Conservation (phyloP, 1,140 invertebrate genomes). For the Bombus sylvicola region DNA sequence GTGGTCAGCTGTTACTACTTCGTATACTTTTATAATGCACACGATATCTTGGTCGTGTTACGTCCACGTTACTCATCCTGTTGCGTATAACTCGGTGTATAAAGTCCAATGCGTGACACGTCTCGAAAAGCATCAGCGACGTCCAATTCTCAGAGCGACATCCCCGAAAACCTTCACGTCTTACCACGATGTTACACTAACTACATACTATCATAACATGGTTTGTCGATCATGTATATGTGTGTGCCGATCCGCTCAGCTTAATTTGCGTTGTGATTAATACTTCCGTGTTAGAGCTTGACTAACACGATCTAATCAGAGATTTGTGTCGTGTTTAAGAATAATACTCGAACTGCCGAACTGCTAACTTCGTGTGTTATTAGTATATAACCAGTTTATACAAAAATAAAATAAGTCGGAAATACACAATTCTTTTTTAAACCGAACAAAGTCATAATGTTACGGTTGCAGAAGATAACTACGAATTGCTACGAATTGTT, state of each 20-base stretch:
- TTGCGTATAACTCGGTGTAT: background rate
- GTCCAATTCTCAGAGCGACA: background rate
- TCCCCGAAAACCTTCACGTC: background rate
- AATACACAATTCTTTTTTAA: no score
- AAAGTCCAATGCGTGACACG: no score
- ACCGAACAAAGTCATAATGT: no score
- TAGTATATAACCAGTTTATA: background rate
- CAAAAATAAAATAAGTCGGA: no score
- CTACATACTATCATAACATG: background rate
- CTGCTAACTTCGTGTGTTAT: background rate
- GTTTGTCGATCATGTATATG: constrained; percentile 13
- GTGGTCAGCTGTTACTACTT: constrained; percentile 1
- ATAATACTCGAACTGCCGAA: no score
- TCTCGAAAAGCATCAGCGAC: background rate
- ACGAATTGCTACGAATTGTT: no score
- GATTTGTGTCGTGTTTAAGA: background rate
- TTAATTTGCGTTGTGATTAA: constrained; percentile 47
- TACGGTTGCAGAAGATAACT: no score
- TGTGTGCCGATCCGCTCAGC: background rate
- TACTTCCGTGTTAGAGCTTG: constrained; percentile 36
- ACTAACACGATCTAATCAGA: constrained; percentile 38
- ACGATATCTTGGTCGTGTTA: background rate
- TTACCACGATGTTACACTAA: constrained; percentile 13
- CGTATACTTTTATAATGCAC: background rate
- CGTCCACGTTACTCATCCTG: background rate